Conservation (phyloP, 2,888 invertebrate genomes). For the Melolontha melolontha region DNA sequence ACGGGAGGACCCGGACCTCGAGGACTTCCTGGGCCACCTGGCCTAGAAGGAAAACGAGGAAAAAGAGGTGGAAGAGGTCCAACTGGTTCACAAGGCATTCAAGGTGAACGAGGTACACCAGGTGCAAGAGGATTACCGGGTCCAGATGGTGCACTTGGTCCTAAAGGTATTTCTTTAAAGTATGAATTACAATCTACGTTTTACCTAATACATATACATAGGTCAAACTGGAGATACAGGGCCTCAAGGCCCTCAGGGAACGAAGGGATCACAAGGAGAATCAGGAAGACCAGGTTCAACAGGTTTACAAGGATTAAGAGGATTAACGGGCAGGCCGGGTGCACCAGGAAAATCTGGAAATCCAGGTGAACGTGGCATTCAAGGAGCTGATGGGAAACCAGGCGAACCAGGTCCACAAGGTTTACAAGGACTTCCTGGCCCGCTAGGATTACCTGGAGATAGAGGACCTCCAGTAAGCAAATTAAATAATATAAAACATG, state of each 20-base stretch:
- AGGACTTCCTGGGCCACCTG: constrained; percentile 79
- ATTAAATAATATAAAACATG: not conserved
- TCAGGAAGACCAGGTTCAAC: constrained; percentile 71
- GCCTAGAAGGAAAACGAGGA: constrained; percentile 85
- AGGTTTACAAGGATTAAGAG: constrained; percentile 72
- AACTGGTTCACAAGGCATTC: constrained; percentile 77
- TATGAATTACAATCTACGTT: not conserved
- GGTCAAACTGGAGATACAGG: constrained; percentile 81
- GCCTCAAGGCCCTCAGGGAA: constrained; percentile 73
- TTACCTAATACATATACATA: constrained; percentile 45
- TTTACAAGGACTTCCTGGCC: constrained; percentile 82
- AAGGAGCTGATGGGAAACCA: constrained; percentile 87
- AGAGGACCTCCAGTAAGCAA: constrained; percentile 75
- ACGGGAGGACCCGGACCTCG: constrained; percentile 78
- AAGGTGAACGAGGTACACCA: constrained; percentile 78
- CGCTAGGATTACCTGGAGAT: constrained; percentile 82
- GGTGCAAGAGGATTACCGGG: constrained; percentile 80
- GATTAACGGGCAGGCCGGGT: constrained; percentile 77
- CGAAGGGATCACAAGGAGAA: constrained; percentile 73
- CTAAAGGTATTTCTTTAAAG: constrained; percentile 69
- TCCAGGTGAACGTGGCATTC: constrained; percentile 79
- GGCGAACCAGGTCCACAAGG: constrained; percentile 87
- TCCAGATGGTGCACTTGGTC: constrained; percentile 79
- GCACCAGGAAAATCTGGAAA: constrained; percentile 77
- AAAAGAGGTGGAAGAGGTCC: constrained; percentile 84